A percentile compares a stretch with the other conserved stretches of the same genome.
These are phyloP conservation scores for Syrphus vitripennis DNA, from an alignment of 2,888 invertebrate genomes.

Conservation along the genomic window DNA sequence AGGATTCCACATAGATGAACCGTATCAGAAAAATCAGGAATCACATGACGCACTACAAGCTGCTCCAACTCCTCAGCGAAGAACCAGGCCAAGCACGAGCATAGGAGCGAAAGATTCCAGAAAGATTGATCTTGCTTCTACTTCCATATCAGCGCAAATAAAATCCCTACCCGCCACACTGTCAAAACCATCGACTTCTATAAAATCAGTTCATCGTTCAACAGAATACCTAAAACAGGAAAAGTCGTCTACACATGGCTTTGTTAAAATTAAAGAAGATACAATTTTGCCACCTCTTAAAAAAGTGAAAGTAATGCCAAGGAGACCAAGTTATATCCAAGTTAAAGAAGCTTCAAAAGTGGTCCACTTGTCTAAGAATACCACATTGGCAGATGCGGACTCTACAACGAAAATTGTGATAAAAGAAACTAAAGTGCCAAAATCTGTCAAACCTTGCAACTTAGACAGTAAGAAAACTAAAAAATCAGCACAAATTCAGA, in stretches of 20 bases:
- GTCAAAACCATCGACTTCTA: not conserved
- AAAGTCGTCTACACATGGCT: not conserved
- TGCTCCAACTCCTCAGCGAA: not conserved
- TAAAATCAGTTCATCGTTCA: not conserved
- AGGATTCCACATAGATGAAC: slow-evolving; percentile 52
- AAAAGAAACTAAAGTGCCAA: slow-evolving; percentile 72
- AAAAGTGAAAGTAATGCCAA: not conserved
- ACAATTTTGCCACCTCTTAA: not conserved
- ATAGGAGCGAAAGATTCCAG: not conserved
- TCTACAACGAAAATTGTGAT: slow-evolving; percentile 76
- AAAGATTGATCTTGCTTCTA: slow-evolving; percentile 9
- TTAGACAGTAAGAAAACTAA: slow-evolving; percentile 38
- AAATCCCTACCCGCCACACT: not conserved
- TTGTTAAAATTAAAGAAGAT: not conserved
- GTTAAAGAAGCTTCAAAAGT: not conserved
- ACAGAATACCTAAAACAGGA: not conserved
- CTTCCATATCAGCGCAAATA: not conserved
- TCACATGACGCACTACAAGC: not conserved
- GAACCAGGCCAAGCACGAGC: not conserved
- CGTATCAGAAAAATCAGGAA: slow-evolving; percentile 45
- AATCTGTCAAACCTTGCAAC: not conserved
- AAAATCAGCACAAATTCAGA: not conserved
- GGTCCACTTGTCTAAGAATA: slow-evolving; percentile 73
- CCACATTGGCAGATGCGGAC: slow-evolving; percentile 75
- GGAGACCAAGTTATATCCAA: not conserved